phyloP scores from a whole-genome alignment of 2,797 vertebrate genomes.

The Lepus oiostolus region DNA sequence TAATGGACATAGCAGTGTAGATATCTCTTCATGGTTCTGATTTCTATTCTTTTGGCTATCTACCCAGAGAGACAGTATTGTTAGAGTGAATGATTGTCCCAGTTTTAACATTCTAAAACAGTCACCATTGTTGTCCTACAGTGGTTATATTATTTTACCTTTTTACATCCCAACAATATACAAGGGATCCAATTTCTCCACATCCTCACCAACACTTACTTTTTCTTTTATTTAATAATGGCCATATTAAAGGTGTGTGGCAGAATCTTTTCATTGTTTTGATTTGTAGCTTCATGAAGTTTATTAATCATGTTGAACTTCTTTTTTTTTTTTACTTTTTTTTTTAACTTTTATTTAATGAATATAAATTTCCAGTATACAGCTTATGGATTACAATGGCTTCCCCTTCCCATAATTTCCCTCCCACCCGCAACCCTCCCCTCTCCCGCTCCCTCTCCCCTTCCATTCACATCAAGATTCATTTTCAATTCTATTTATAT shows the following conservation, averaged over 20 bases:
- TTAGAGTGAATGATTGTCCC: neutral
- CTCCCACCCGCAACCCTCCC: too few species aligned
- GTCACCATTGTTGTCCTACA: neutral
- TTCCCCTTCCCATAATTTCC: too few species aligned
- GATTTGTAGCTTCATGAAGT: neutral
- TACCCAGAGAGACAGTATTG: neutral
- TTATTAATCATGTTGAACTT: neutral
- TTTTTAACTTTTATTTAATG: too few species aligned
- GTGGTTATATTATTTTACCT: neutral
- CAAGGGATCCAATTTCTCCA: too few species aligned
- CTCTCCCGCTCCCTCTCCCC: too few species aligned
- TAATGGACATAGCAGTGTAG: neutral
- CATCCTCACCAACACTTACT: neutral
- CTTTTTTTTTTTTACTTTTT: neutral
- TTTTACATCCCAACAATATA: neutral
- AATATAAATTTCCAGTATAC: too few species aligned
- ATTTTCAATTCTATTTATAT: too few species aligned
- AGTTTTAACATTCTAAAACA: neutral
- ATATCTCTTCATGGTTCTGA: neutral
- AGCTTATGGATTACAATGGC: too few species aligned
- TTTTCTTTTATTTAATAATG: neutral
- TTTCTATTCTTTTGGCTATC: neutral
- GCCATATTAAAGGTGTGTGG: neutral
- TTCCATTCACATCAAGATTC: too few species aligned
- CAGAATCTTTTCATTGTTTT: neutral